Percentiles rank a stretch among this genome's conserved stretches.
phyloP scores from a whole-genome alignment of 2,113 vertebrate genomes.

The Jacana jacana region DNA sequence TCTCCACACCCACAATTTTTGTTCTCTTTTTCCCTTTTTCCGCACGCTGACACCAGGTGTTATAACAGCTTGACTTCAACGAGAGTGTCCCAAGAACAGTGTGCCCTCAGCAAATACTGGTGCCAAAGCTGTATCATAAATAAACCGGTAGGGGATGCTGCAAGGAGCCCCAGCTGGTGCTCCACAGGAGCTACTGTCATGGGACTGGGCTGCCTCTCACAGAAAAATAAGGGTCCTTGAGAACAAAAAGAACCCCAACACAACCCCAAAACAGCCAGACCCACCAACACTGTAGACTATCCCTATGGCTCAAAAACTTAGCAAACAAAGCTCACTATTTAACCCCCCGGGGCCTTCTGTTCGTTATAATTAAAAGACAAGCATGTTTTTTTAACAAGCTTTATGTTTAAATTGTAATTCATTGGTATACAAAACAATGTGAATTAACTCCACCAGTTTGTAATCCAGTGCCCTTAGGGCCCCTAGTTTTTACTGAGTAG shows the following conservation, averaged over 20 bases:
- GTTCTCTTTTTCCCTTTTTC: not conserved
- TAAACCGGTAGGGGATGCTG: not conserved
- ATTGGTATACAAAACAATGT: not conserved
- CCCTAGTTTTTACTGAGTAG: not conserved
- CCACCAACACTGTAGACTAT: not conserved
- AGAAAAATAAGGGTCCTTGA: not conserved
- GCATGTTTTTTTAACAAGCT: not conserved
- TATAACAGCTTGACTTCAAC: constrained; percentile 39
- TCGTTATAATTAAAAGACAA: not conserved
- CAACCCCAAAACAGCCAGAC: not conserved
- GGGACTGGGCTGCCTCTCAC: not conserved
- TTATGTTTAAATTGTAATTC: constrained; percentile 9
- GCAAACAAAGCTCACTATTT: not conserved
- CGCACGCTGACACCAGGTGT: constrained; percentile 16
- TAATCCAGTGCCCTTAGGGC: not conserved
- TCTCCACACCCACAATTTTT: not conserved
- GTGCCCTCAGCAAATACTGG: not conserved
- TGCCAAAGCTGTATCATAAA: not conserved
- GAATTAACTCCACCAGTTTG: not conserved
- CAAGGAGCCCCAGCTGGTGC: not conserved
- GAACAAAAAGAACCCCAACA: not conserved
- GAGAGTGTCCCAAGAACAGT: not conserved
- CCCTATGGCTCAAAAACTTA: not conserved
- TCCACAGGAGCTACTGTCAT: not conserved
- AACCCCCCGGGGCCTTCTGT: not conserved